These are phyloP conservation scores for Hyperoplus immaculatus DNA, from an alignment of 2,797 vertebrate genomes.

Conservation along the genomic window DNA sequence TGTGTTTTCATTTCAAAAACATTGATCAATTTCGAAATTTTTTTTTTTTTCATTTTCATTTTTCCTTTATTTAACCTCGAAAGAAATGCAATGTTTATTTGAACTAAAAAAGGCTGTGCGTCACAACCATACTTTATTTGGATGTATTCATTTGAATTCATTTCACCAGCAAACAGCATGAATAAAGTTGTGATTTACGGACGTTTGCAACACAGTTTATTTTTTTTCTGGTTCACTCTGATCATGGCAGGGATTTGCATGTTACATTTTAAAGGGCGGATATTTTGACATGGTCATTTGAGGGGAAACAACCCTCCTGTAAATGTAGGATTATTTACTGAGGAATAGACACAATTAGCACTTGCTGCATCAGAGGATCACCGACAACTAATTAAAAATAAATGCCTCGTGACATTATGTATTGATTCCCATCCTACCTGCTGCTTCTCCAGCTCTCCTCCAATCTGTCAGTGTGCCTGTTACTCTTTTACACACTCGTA, in stretches of 20 bases:
- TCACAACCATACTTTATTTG: neutral
- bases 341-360: neutral
- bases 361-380: neutral
- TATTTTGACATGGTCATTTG: neutral
- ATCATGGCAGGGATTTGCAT: constrained; percentile 41
- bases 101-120: neutral
- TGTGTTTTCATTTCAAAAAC: neutral
- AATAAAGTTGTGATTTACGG: constrained; percentile 45
- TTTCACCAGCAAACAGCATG: constrained; percentile 12
- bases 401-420: constrained; percentile 47
- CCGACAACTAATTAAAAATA: constrained; percentile 14
- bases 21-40: neutral
- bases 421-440: constrained; percentile 39
- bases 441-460: constrained; percentile 31
- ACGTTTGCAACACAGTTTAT: constrained; percentile 23
- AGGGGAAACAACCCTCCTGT: neutral
- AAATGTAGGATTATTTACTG: neutral
- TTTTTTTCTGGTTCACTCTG: constrained; percentile 45
- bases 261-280: constrained; percentile 4
- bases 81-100: neutral
- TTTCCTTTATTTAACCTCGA: no score
- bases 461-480: constrained; percentile 57
- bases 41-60: no score
- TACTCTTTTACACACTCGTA: constrained; percentile 39
- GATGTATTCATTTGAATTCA: constrained; percentile 24